A percentile compares a stretch with the other conserved stretches of the same genome.
Conservation (phyloP, 2,888 invertebrate genomes). For the Halictus quadricinctus region DNA sequence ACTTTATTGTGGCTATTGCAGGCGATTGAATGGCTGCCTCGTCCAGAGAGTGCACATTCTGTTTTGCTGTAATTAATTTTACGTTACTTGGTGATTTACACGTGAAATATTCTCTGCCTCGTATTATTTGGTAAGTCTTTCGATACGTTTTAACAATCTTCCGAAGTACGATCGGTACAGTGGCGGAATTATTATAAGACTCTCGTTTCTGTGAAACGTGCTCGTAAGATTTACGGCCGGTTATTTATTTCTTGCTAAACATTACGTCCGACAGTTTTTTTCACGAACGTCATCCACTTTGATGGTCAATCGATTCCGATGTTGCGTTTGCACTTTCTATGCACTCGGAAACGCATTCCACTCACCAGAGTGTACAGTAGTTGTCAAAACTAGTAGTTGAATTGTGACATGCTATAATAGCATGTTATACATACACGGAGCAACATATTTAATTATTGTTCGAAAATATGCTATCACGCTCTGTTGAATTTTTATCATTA, state of each 20-base stretch:
- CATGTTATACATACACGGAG: constrained; percentile 36
- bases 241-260: constrained; percentile 72
- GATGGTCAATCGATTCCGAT: constrained; percentile 8
- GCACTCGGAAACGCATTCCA: constrained; percentile 4
- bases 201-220: constrained; percentile 71
- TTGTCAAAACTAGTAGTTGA: constrained; percentile 49
- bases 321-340: constrained; percentile 10
- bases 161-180: constrained; percentile 12
- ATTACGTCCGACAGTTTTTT: constrained; percentile 20
- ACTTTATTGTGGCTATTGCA: constrained; percentile 74
- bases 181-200: constrained; percentile 28
- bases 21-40: constrained; percentile 75
- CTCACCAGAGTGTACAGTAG: constrained; percentile 54
- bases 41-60: constrained; percentile 77
- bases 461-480: not conserved
- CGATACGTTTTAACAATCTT: not conserved
- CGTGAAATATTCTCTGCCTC: constrained; percentile 67
- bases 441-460: constrained; percentile 24
- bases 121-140: constrained; percentile 74
- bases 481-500: not conserved
- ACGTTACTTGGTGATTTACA: constrained; percentile 71
- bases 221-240: constrained; percentile 75
- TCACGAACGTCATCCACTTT: not conserved
- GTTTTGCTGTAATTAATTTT: constrained; percentile 78
- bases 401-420: constrained; percentile 52